These are phyloP conservation scores for Phlogophora meticulosa DNA, from an alignment of 2,888 invertebrate species.

Conservation along the genomic window DNA sequence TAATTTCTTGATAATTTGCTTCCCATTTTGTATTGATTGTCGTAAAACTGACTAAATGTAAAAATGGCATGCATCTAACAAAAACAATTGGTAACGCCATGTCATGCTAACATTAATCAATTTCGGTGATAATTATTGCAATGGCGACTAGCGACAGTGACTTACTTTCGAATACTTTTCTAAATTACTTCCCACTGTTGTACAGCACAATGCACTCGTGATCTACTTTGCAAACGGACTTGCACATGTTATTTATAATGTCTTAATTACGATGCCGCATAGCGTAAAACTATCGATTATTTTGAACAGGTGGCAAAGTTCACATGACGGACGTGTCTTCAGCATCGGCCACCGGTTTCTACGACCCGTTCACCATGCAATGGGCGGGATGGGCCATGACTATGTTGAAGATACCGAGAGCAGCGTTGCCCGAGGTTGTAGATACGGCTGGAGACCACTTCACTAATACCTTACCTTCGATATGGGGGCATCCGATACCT, in stretches of 20 bases:
- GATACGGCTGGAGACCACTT: conserved; percentile 94
- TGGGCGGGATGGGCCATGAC: conserved; percentile 95
- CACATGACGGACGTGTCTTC: conserved; percentile 97
- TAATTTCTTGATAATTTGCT: not conserved
- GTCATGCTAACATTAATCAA: not conserved
- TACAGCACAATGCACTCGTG: not conserved
- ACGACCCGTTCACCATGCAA: conserved; percentile 96
- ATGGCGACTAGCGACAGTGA: not conserved
- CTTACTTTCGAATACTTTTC: conserved; percentile 4
- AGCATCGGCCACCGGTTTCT: conserved; percentile 97
- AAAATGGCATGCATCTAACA: no score
- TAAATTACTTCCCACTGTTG: not conserved
- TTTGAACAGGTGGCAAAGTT: conserved; percentile 83
- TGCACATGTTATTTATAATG: conserved; percentile 16
- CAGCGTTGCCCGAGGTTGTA: conserved; percentile 95
- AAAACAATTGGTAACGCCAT: no score
- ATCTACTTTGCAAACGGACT: not conserved
- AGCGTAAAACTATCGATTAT: conserved; percentile 32
- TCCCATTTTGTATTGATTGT: not conserved
- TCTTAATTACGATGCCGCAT: conserved; percentile 24
- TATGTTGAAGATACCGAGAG: conserved; percentile 94
- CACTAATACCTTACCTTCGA: conserved; percentile 92
- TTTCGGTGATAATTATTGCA: not conserved
- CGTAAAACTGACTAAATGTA: not conserved
- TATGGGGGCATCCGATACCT: conserved; percentile 95